Conservation (phyloP, 92 coral and sea anemone genomes). For the Pocillopora meandrina region DNA sequence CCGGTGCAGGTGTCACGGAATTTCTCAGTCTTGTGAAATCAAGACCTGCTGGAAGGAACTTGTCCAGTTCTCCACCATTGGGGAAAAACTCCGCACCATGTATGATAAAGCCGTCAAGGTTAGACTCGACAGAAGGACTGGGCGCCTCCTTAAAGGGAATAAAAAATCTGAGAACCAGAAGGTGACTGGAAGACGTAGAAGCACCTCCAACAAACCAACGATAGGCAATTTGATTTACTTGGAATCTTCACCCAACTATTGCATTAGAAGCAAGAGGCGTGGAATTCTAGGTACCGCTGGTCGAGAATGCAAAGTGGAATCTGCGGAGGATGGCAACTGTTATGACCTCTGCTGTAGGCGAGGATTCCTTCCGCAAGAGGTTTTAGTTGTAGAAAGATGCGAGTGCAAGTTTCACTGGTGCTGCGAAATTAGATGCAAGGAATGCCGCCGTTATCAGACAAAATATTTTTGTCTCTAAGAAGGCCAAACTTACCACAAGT, state of each 20-base stretch:
- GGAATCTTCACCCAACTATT: slow-evolving; percentile 46
- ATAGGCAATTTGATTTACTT: slow-evolving; percentile 32
- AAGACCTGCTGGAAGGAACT: slow-evolving; percentile 82
- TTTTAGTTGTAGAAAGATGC: slow-evolving; percentile 48
- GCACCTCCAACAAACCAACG: slow-evolving; percentile 26
- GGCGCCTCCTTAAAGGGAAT: slow-evolving; percentile 16
- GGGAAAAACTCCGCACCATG: slow-evolving; percentile 47
- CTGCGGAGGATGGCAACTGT: slow-evolving; percentile 46
- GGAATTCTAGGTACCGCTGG: slow-evolving; percentile 69
- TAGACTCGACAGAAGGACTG: slow-evolving; percentile 35
- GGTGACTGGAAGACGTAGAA: slow-evolving; percentile 26
- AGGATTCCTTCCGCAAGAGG: slow-evolving; percentile 63
- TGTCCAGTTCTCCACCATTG: slow-evolving; percentile 52
- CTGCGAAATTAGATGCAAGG: slow-evolving; percentile 52
- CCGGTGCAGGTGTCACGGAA: slow-evolving; percentile 90
- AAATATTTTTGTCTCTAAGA: slow-evolving; percentile 35
- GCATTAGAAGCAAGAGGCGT: slow-evolving; percentile 12
- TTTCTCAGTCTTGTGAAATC: slow-evolving; percentile 65
- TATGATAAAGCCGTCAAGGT: slow-evolving; percentile 70
- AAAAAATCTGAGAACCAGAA: slow-evolving; percentile 1
- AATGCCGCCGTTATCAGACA: slow-evolving; percentile 5
- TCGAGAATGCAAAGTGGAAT: slow-evolving; percentile 52
- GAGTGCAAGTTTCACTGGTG: slow-evolving; percentile 78
- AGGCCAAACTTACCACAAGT: not conserved
- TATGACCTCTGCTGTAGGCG: slow-evolving; percentile 74